Percentiles rank a stretch among this genome's conserved stretches.
phyloP scores from a whole-genome alignment of 2,888 invertebrate species.

The Megamerina dolium region DNA sequence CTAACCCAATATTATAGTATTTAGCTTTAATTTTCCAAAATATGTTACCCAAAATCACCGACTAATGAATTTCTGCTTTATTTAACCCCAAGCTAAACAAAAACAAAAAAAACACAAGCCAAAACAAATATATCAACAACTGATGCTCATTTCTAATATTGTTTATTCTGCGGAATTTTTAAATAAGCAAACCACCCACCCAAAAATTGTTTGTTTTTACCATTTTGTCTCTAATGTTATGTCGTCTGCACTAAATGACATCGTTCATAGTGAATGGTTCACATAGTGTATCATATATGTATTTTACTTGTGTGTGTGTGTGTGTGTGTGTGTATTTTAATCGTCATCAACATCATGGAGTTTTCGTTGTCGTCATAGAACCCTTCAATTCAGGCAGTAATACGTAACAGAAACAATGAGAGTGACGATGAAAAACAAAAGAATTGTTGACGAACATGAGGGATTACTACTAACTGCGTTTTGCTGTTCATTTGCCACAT shows the following conservation, averaged over 20 bases:
- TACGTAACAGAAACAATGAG: not conserved
- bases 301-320: too few relatives aligned
- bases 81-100: too few relatives aligned
- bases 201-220: not conserved
- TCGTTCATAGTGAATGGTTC: slow-evolving; percentile 1
- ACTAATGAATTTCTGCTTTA: too few relatives aligned
- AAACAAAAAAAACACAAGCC: too few relatives aligned
- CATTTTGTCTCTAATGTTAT: not conserved
- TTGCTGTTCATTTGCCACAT: slow-evolving; percentile 8
- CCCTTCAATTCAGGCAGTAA: not conserved
- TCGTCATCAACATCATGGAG: too few relatives aligned
- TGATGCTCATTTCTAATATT: slow-evolving; percentile 19
- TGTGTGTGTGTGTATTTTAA: too few relatives aligned
- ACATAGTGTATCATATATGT: not conserved
- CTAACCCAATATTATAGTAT: too few relatives aligned
- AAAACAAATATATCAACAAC: too few relatives aligned
- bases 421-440: too few relatives aligned
- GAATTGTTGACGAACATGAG: slow-evolving; percentile 10
- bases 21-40: too few relatives aligned
- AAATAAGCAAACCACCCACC: not conserved
- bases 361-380: too few relatives aligned
- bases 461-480: slow-evolving; percentile 9
- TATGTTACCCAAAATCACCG: too few relatives aligned
- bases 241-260: slow-evolving; percentile 9
- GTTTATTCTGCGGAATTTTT: slow-evolving; percentile 16